A percentile compares a stretch with the other conserved stretches of the same genome.
These are phyloP conservation scores for Nemotelus pantherinus DNA, from an alignment of 2,888 invertebrate genomes.

Conservation along the genomic window DNA sequence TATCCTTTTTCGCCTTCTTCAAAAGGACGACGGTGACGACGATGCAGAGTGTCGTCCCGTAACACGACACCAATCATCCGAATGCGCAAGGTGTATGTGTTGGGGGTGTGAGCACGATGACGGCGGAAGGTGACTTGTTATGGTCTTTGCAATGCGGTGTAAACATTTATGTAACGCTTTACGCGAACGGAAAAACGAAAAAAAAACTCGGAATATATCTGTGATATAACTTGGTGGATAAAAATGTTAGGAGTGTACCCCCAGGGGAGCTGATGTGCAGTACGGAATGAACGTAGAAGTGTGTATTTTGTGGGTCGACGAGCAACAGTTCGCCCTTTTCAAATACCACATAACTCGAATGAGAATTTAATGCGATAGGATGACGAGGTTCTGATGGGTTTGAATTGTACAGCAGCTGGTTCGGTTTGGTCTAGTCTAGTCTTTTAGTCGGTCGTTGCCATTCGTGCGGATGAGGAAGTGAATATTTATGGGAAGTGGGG, in stretches of 20 bases:
- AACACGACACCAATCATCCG: slow-evolving; percentile 13
- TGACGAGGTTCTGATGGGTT: slow-evolving; percentile 18
- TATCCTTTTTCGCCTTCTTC: slow-evolving; percentile 31
- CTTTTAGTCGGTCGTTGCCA: slow-evolving; percentile 17
- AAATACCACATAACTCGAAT: slow-evolving; percentile 37
- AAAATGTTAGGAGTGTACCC: slow-evolving; percentile 32
- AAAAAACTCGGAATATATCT: slow-evolving; percentile 14
- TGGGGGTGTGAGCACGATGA: too few species aligned
- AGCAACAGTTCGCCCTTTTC: slow-evolving; percentile 42
- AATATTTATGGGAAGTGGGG: slow-evolving; percentile 1
- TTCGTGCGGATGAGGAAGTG: background rate
- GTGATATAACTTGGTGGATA: slow-evolving; percentile 10
- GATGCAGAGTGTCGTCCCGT: slow-evolving; percentile 11
- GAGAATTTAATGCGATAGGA: slow-evolving; percentile 36
- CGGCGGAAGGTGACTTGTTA: background rate
- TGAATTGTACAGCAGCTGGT: background rate
- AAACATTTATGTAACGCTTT: slow-evolving; percentile 37
- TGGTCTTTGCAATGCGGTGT: slow-evolving; percentile 36
- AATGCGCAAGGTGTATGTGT: background rate
- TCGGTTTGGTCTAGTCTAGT: too few species aligned
- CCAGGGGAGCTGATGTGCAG: slow-evolving; percentile 21
- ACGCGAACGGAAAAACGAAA: slow-evolving; percentile 10
- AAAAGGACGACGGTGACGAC: slow-evolving; percentile 12
- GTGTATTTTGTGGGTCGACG: background rate
- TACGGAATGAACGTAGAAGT: background rate